Base-by-base conservation (phyloP, 2,113 vertebrate genomes). In the Emydura subglobosa region DNA sequence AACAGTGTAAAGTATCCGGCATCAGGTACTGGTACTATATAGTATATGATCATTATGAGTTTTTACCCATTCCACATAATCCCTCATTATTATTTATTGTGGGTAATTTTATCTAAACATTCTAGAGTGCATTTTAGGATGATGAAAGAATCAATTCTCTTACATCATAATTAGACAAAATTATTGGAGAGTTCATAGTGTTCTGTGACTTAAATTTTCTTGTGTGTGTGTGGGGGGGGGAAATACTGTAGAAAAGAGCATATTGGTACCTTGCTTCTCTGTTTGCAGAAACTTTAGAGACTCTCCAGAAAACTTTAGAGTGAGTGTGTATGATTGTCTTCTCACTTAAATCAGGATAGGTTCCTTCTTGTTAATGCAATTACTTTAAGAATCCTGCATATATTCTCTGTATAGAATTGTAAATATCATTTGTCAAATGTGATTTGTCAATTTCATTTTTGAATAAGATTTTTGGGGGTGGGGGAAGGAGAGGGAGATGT, bases 261-360 rank as follows among this genome's bases (percentile, higher is more conserved):
- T 6, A 17, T 3, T 29, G n/a, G 34, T 44, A 44, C 1, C 85
- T 88, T 47, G 11, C 11, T 82, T 80, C 50, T 51, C 1, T 61
- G n/a, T 57, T 17, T 13, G 5, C 11, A 54, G 76, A 88, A 90
- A 55, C 3, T 2, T n/a, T 2, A 39, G 2, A 79, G 72, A 74
- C 55, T 12, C 44, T 25, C 27, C 29, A 91, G 84, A 55, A 95
- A 72, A 59, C 7, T 31, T 25, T 12, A 65, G 5, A 19, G 16
- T 7, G 27, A 79, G 11, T 47, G 11, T 3, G 49, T 31, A 5
- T 0, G 0, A 0, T 42, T 87, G 72, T 83, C 4, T 3, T 91
- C 19, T 85, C 72, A 6, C 2, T 88, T 10, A 2, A 44, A 19
- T 53, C n/a, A 87, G 39, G 57, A 25, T 47, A 44, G 6, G 44